Evolutionary conservation across 2,888 invertebrate genomes (phyloP).

Genomic region (Nomada flava): DNA sequence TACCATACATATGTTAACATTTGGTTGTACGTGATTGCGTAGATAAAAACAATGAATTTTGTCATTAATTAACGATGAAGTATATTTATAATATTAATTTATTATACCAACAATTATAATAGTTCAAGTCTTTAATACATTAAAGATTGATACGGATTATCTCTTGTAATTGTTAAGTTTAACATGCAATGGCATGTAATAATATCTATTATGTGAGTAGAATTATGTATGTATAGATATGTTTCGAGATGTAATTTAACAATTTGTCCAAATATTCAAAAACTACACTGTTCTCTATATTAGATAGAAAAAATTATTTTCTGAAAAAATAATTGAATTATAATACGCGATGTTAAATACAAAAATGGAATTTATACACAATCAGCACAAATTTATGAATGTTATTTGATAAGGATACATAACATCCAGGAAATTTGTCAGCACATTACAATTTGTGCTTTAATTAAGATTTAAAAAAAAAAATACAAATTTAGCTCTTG

Average conservation of each 20-base stretch:
- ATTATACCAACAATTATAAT: constrained; percentile 12
- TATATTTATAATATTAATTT: constrained; percentile 10
- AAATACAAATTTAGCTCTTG: constrained; percentile 28
- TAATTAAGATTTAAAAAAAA: constrained; percentile 28
- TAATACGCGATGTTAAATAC: constrained; percentile 55
- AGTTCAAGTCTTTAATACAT: constrained; percentile 10
- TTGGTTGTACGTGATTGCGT: constrained; percentile 9
- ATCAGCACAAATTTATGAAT: constrained; percentile 66
- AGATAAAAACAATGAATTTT: background rate
- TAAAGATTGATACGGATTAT: constrained; percentile 21
- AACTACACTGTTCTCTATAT: constrained; percentile 54
- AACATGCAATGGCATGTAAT: constrained; percentile 19
- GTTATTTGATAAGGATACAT: constrained; percentile 58
- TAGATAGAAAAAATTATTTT: constrained; percentile 46
- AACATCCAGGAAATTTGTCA: constrained; percentile 40
- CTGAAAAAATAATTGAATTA: constrained; percentile 47
- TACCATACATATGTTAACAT: constrained; percentile 7
- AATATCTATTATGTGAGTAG: constrained; percentile 25
- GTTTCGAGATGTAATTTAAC: constrained; percentile 45
- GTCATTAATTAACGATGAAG: constrained; percentile 16
- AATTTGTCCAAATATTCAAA: constrained; percentile 45
- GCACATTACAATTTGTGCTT: constrained; percentile 42
- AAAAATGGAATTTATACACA: constrained; percentile 44
- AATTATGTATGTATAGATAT: constrained; percentile 24
- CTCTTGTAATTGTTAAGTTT: constrained; percentile 28